Evolutionary conservation across 2,888 invertebrate genomes (phyloP), one percentile per base, ranked within the genome.

Genomic region (Ormyrus rosae): DNA sequence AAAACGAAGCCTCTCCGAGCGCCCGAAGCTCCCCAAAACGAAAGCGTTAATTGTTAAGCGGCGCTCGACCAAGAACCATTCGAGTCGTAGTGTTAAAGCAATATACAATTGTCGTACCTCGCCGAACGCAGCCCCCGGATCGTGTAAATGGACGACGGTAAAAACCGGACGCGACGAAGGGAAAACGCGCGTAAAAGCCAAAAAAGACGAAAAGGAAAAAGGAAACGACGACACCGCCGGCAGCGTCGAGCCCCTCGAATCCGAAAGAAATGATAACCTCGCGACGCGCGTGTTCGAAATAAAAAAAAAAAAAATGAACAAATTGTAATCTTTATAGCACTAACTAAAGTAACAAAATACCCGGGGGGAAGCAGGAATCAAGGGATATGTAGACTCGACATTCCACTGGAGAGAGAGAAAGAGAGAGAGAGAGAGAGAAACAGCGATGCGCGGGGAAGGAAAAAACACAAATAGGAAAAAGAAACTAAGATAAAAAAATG

Each of bases 401-500:
- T 77, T 77, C 69, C 70, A 77, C 19, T 51, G 34, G 53, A 48
- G 45, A 50, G 58, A 7, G 67, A 9, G 53, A 67, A 1, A 53
- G 19, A 58, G 2, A 67, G 8, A 10, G 50, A 6, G 53, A 55
- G 55, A 56, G 56, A 2, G 5, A 34, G 50, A 51, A 11, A 6
- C 19, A 51, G 53, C 9, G 55, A 34, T 34, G 34, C 34, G 34
- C 34, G 34, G 56, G 55, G 45, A 11, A 70, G 58, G 46, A 34
- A 69, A 19, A 56, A 34, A 58, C 2, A 70, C 11, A 60, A 11
- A 6, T 11, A 73, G 73, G 72, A 80, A 80, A 74, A 81, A 78
- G 61, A 83, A 76, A 82, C 55, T 78, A 82, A 78, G 74, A 68
- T 53, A 75, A 76, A 81, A 34, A 34, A 34, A 34, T 34, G 34